Conservation (phyloP, 1,140 invertebrate species). For the Leptinotarsa texana region DNA sequence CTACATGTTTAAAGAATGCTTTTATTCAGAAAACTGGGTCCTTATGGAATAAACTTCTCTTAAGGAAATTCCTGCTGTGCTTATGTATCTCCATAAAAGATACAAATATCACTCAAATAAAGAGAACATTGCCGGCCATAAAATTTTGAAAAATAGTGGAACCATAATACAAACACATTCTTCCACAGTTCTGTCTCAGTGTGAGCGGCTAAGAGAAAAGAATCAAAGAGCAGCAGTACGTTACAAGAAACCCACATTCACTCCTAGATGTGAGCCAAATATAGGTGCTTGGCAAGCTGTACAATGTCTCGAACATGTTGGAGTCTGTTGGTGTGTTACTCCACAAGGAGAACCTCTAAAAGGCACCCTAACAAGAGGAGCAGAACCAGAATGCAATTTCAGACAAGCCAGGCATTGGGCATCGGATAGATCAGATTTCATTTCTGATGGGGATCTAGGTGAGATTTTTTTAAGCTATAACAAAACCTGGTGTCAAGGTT, state of each 20-base stretch:
- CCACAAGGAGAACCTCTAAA: constrained; percentile 78
- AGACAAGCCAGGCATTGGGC: constrained; percentile 67
- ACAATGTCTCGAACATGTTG: constrained; percentile 79
- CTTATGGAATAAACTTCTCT: too few relatives aligned
- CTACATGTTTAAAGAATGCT: too few relatives aligned
- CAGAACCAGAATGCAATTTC: constrained; percentile 74
- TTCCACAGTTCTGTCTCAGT: constrained; percentile 70
- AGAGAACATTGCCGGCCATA: background rate
- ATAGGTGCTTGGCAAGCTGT: constrained; percentile 78
- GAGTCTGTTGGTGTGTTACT: constrained; percentile 85
- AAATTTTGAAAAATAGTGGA: too few relatives aligned
- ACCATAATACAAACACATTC: background rate
- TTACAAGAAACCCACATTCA: constrained; percentile 72
- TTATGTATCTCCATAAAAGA: too few relatives aligned
- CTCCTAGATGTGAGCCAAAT: constrained; percentile 72
- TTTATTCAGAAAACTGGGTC: too few relatives aligned
- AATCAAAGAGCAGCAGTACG: constrained; percentile 71
- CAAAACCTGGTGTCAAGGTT: too few relatives aligned
- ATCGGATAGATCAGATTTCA: constrained; percentile 51
- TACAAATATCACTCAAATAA: background rate
- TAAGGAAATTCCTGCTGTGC: too few relatives aligned
- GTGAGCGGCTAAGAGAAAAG: constrained; percentile 76
- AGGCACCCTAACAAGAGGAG: constrained; percentile 73
- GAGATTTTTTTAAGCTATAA: constrained; percentile 13
- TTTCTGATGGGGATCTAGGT: constrained; percentile 52